Percentiles rank a stretch among this genome's conserved stretches.
Conservation (phyloP, 2,888 invertebrate species). For the Catonia carolina region DNA sequence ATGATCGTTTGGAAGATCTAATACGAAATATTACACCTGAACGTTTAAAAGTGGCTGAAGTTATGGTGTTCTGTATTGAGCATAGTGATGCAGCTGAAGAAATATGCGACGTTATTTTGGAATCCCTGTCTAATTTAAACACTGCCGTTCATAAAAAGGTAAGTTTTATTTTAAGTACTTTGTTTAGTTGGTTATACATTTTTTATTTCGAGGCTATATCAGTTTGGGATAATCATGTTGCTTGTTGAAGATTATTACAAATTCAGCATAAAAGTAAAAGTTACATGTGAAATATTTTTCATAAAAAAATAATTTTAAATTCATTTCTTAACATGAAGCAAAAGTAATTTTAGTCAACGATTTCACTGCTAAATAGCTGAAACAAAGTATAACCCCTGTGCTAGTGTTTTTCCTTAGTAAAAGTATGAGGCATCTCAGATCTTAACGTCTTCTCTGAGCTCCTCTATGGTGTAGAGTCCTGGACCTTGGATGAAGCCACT, state of each 20-base stretch:
- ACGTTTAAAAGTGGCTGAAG: constrained; percentile 76
- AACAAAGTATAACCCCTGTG: too few species aligned
- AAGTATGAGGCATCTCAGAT: too few species aligned
- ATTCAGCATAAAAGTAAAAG: not conserved
- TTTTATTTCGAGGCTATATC: not conserved
- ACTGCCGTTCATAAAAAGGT: constrained; percentile 78
- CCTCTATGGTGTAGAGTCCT: too few species aligned
- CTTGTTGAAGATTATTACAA: not conserved
- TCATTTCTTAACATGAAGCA: too few species aligned
- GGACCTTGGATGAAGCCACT: too few species aligned
- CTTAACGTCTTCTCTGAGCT: too few species aligned
- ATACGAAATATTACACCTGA: constrained; percentile 78
- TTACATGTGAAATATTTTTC: not conserved
- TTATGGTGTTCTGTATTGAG: constrained; percentile 98
- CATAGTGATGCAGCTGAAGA: constrained; percentile 97
- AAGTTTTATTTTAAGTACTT: constrained; percentile 8
- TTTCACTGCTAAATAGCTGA: too few species aligned
- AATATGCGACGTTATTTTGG: constrained; percentile 85
- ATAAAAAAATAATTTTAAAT: too few species aligned
- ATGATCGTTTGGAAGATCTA: constrained; percentile 87
- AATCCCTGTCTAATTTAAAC: constrained; percentile 68
- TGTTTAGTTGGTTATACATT: not conserved
- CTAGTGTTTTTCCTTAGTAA: too few species aligned
- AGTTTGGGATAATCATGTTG: not conserved
- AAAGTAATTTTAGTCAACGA: too few species aligned